A percentile compares a stretch with the other conserved stretches of the same genome.
Evolutionary conservation across 2,888 invertebrate species (phyloP).

Genomic region (Aphodius granarius): DNA sequence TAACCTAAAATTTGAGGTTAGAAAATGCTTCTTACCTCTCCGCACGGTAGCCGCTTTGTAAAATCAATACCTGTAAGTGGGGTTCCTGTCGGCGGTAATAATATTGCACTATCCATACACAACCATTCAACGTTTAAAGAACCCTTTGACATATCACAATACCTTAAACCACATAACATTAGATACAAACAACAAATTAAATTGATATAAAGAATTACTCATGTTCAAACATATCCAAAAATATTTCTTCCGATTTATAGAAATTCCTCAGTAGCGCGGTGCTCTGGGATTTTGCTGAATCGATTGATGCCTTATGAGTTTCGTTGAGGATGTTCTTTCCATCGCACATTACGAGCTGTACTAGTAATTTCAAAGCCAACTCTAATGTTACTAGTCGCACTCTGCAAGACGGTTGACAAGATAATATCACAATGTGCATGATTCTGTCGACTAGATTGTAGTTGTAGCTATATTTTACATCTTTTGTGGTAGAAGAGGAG

Average conservation of each 20-base stretch:
- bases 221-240: conserved; percentile 98
- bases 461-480: conserved; percentile 68
- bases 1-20: not conserved
- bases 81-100: conserved; percentile 93
- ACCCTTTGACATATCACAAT: conserved; percentile 86
- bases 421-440: conserved; percentile 77
- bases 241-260: conserved; percentile 97
- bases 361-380: conserved; percentile 78
- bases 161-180: conserved; percentile 53
- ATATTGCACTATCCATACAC: conserved; percentile 94
- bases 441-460: conserved; percentile 80
- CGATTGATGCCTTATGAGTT: conserved; percentile 66
- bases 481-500: conserved; percentile 42
- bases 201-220: conserved; percentile 61
- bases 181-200: not conserved
- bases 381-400: conserved; percentile 93
- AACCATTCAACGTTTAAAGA: conserved; percentile 91
- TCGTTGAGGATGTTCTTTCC: conserved; percentile 67
- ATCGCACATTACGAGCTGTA: conserved; percentile 65
- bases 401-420: conserved; percentile 87
- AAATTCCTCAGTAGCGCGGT: conserved; percentile 85
- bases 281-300: conserved; percentile 77
- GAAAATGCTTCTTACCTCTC: conserved; percentile 70
- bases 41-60: conserved; percentile 91
- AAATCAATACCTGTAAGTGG: conserved; percentile 96